Base-by-base conservation (phyloP, 2,113 vertebrate species). In the Polypterus senegalus region DNA sequence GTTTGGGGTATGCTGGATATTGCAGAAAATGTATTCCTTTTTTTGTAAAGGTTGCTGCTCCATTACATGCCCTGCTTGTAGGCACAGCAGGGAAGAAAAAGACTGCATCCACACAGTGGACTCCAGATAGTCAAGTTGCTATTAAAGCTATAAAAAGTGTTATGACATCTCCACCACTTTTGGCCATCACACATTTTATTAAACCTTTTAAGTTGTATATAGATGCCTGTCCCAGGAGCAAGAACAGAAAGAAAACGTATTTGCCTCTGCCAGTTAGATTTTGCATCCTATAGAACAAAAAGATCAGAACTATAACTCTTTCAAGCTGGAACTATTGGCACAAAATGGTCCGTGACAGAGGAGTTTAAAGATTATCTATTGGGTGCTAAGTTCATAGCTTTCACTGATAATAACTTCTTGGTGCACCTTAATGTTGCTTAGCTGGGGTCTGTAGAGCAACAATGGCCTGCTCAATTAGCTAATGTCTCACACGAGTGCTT, bases 241-340 rank as follows among this genome's bases (percentile, higher is more conserved):
- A 27, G 54, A 27, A 3, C 3, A 5, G 6, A 9, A 56, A 10
- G 54, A 56, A 10, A 5, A 27, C 10, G 54, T 56, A 56, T 11
- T 56, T 56, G 54, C 4, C 2, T 56, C 10, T 4, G 54, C 4
- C 10, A 27, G 54, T 2, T 2, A 4, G 10, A 56, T 3, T 4
- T 56, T 56, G 43, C 54, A 56, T 27, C 54, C 7, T 2, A 9
- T 27, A 11, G 54, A 56, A 27, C 2, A 2, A n/a, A 56, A 56
- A 6, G 54, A 56, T 27, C 54, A 56, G 54, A 56, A 56, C 11
- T 56, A 56, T 52, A 56, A 27, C 54, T 55, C 54, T n/a, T 56
- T 56, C 10, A 56, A 56, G 5, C 54, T 55, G 4, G 54, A 55
- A 9, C 9, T 55, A 5, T 56, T 56, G 54, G 54, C 54, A 6